Evolutionary conservation across 2,113 vertebrate species (phyloP).

Genomic region (Ictalurus punctatus): DNA sequence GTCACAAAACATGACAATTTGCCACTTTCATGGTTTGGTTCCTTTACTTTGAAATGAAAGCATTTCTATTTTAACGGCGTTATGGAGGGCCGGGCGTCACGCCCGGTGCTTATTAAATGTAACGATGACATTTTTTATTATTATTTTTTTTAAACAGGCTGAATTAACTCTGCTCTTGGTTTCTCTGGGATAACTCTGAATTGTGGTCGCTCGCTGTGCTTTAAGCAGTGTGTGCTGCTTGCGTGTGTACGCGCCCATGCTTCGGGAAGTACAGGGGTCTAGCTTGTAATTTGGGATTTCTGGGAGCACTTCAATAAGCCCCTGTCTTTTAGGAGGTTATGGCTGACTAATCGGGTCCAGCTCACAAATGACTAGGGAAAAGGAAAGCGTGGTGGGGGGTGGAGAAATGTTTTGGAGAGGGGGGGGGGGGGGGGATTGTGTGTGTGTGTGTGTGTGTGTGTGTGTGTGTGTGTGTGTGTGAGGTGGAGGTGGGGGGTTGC

Average conservation of each 20-base stretch:
- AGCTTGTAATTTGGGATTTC: constrained; percentile 60
- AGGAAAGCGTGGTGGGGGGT: constrained; percentile 5
- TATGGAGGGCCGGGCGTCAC: constrained; percentile 16
- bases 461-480: constrained; percentile 20
- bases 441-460: not conserved
- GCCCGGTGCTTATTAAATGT: constrained; percentile 44
- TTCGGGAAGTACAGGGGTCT: constrained; percentile 48
- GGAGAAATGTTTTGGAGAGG: constrained; percentile 30
- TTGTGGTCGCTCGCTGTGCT: constrained; percentile 24
- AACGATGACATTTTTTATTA: not conserved
- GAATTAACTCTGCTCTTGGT: constrained; percentile 37
- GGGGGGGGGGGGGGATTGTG: not conserved
- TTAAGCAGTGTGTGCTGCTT: constrained; percentile 41
- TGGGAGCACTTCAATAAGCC: constrained; percentile 51
- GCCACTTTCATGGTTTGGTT: constrained; percentile 34
- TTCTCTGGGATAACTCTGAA: constrained; percentile 34
- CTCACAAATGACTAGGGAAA: constrained; percentile 46
- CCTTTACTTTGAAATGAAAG: constrained; percentile 31
- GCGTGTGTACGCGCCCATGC: constrained; percentile 37
- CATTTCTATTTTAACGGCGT: constrained; percentile 5
- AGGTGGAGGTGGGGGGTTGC: constrained; percentile 15
- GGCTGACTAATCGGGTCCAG: constrained; percentile 54
- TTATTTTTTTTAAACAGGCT: constrained; percentile 23
- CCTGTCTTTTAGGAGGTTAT: constrained; percentile 53
- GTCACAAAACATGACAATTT: constrained; percentile 20